These are phyloP conservation scores for Crypturellus undulatus DNA, from an alignment of 2,113 vertebrate genomes.

Conservation along the genomic window DNA sequence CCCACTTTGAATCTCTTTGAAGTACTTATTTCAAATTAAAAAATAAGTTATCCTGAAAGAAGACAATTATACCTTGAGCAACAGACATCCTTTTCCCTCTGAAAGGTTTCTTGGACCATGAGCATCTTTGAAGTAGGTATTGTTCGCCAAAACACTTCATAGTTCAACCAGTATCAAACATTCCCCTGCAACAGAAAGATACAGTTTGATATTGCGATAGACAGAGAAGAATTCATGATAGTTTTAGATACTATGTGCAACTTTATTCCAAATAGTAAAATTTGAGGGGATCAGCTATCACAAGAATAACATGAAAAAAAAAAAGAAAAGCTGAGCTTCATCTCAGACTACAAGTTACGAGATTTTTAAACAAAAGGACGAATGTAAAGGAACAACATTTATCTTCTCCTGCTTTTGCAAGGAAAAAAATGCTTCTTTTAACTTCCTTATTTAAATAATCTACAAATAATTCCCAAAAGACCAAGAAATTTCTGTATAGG, in stretches of 20 bases:
- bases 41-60: slow-evolving; percentile 54
- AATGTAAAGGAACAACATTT: background rate
- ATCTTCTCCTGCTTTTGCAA: background rate
- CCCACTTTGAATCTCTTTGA: slow-evolving; percentile 67
- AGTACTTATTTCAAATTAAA: slow-evolving; percentile 65
- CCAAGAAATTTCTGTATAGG: rapidly evolving
- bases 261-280: background rate
- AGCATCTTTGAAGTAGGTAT: background rate
- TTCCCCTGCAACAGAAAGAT: background rate
- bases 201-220: background rate
- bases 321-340: background rate
- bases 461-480: background rate
- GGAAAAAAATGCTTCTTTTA: background rate
- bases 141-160: background rate
- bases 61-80: slow-evolving; percentile 58
- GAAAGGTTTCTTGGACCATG: background rate
- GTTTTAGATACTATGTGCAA: background rate
- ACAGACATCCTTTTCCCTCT: slow-evolving; percentile 7
- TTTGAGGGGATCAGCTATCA: background rate
- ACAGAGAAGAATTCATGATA: background rate
- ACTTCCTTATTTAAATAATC: background rate
- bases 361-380: background rate
- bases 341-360: background rate
- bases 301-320: background rate
- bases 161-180: background rate